Conservation (phyloP, 2,888 invertebrate species). For the Lomographa bimaculata region DNA sequence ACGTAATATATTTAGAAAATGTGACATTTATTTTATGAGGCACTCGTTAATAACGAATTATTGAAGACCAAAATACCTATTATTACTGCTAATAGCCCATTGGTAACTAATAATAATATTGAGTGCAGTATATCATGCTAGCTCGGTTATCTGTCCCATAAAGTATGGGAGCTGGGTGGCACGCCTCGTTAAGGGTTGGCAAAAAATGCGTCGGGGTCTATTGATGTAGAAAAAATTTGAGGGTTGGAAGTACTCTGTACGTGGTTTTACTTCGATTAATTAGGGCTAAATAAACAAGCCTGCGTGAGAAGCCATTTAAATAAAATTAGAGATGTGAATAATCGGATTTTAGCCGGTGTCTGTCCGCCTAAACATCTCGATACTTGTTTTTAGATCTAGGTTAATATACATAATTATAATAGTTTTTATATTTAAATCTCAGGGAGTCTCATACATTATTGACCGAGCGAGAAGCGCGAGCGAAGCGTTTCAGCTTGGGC, state of each 20-base stretch:
- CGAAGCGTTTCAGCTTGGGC: too few relatives aligned
- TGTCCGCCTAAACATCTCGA: too few relatives aligned
- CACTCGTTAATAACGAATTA: too few relatives aligned
- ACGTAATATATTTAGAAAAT: too few relatives aligned
- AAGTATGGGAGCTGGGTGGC: slow-evolving; percentile 29
- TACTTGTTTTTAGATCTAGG: too few relatives aligned
- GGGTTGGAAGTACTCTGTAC: slow-evolving; percentile 10
- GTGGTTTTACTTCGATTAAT: slow-evolving; percentile 49
- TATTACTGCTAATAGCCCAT: slow-evolving; percentile 43
- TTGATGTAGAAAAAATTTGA: slow-evolving; percentile 42
- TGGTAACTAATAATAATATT: slow-evolving; percentile 36
- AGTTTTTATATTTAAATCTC: too few relatives aligned
- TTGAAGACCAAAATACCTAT: slow-evolving; percentile 33
- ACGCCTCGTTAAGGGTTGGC: slow-evolving; percentile 29
- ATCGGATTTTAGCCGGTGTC: background rate
- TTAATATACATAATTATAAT: too few relatives aligned
- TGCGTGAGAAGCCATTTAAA: slow-evolving; percentile 12
- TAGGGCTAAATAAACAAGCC: slow-evolving; percentile 31
- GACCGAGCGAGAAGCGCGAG: too few relatives aligned
- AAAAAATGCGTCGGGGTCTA: slow-evolving; percentile 38
- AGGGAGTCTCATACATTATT: too few relatives aligned
- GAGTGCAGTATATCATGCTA: slow-evolving; percentile 30
- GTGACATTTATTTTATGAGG: slow-evolving; percentile 74
- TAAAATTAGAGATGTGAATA: slow-evolving; percentile 11
- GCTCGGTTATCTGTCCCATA: slow-evolving; percentile 33